Evolutionary conservation across 2,797 vertebrate species (phyloP), one percentile per base, ranked within the genome.

Genomic region (Spinus pinus): DNA sequence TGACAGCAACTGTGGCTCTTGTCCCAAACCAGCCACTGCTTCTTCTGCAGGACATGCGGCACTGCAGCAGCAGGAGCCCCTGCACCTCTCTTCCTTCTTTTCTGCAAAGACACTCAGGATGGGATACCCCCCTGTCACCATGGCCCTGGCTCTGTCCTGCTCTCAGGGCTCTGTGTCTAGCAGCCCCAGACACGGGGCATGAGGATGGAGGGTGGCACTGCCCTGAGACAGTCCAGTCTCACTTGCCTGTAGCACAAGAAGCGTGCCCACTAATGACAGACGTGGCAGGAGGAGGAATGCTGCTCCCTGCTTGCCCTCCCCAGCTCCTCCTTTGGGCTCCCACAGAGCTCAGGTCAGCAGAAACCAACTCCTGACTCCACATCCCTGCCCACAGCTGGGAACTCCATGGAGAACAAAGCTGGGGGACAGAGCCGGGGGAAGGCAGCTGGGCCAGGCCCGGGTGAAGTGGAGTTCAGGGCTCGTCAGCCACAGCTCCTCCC

Each of bases 381-480:
- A 12, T 28, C 46, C 7, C 88, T 81, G 88, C 83, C 88, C 86
- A 9, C 1, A 23, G 87, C 91, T 78, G 89, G 88, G 79, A 96
- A 72, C 87, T 78, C 69, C 2, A 30, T 6, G 4, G 82, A 94
- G 93, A 95, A 79, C 83, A 92, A 84, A 91, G 93, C 91, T 24
- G 10, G 66, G 54, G 88, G 70, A 67, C 0, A 23, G 77, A 86
- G 91, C 88, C 60, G 86, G 66, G 83, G 79, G 80, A 85, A 94
- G 80, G 91, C 91, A 91, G 94, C 90, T 79, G 96, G 94, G 90
- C 91, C 95, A 80, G 94, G 75, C 85, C 19, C 74, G 96, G 95
- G 95, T 95, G 95, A 96, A 96, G 93, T 14, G 81, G 87, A 96
- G 96, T 94, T 94, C 95, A 95, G 91, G 51, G 66, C 81, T 81